phyloP scores from a whole-genome alignment of 2,113 vertebrate species.

The Sceloporus tristichus region DNA sequence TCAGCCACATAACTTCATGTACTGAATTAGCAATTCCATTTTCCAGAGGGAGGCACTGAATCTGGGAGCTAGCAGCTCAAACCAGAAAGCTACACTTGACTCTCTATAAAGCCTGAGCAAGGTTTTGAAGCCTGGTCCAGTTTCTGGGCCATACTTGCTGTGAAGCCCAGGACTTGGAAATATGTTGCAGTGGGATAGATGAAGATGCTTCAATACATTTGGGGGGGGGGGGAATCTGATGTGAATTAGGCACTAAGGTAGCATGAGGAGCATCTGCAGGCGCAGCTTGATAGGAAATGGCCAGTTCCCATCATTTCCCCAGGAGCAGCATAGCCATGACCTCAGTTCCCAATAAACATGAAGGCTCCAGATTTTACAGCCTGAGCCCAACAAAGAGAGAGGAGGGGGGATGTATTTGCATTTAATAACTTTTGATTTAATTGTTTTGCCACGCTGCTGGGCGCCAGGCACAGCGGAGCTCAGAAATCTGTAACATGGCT shows the following conservation, averaged over 20 bases:
- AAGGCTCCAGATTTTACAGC: conserved; percentile 34
- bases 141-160: neutral
- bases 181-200: neutral
- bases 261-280: neutral
- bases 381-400: conserved; percentile 8
- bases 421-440: conserved; percentile 47
- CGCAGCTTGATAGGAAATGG: neutral
- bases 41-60: neutral
- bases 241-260: neutral
- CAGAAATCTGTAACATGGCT: conserved; percentile 27
- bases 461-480: conserved; percentile 32
- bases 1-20: neutral
- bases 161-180: neutral
- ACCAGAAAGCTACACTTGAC: neutral
- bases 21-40: neutral
- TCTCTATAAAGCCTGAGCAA: neutral
- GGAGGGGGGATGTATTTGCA: conserved; percentile 9
- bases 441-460: conserved; percentile 21
- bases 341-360: conserved; percentile 36
- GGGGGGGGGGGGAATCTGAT: neutral
- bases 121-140: neutral
- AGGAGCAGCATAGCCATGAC: conserved; percentile 21
- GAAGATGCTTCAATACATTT: too few relatives aligned
- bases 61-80: neutral
- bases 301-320: conserved; percentile 35